Evolutionary conservation across 1,140 invertebrate species (phyloP).

Genomic region (Helicoverpa zea): DNA sequence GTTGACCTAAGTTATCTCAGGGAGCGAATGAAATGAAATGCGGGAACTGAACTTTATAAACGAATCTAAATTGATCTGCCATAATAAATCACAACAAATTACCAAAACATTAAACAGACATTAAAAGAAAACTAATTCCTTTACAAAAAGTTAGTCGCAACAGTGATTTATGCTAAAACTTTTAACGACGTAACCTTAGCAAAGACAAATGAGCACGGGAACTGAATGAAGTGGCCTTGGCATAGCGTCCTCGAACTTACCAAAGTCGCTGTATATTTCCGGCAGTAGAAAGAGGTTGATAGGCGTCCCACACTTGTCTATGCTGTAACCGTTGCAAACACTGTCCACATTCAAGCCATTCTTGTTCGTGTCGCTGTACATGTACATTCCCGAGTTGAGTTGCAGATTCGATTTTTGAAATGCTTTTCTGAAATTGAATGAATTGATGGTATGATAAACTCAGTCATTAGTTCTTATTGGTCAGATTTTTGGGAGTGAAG

Average conservation of each 20-base stretch:
- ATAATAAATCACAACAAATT: constrained; percentile 5
- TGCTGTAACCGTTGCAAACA: constrained; percentile 86
- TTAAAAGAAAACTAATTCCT: not conserved
- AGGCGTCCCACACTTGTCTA: constrained; percentile 86
- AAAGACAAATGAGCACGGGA: constrained; percentile 24
- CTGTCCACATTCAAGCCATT: constrained; percentile 83
- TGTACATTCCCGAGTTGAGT: constrained; percentile 89
- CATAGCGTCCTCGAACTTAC: constrained; percentile 78
- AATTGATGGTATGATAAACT: no score
- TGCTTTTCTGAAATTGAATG: constrained; percentile 85
- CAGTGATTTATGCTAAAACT: constrained; percentile 20
- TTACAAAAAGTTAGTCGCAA: not conserved
- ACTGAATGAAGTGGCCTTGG: constrained; percentile 27
- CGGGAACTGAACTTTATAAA: not conserved
- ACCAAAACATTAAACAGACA: not conserved
- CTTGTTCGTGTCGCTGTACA: constrained; percentile 84
- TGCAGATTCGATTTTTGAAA: constrained; percentile 92
- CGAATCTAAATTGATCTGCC: not conserved
- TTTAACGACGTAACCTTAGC: constrained; percentile 13
- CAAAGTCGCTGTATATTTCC: constrained; percentile 87
- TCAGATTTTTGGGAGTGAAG: no score
- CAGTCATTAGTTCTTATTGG: no score
- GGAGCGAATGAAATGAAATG: not conserved
- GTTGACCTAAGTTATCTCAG: no score
- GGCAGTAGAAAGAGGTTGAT: constrained; percentile 92